Evolutionary conservation across 2,888 invertebrate species (phyloP), one percentile per base, ranked within the genome.

Genomic region (Leptura quadrifasciata): DNA sequence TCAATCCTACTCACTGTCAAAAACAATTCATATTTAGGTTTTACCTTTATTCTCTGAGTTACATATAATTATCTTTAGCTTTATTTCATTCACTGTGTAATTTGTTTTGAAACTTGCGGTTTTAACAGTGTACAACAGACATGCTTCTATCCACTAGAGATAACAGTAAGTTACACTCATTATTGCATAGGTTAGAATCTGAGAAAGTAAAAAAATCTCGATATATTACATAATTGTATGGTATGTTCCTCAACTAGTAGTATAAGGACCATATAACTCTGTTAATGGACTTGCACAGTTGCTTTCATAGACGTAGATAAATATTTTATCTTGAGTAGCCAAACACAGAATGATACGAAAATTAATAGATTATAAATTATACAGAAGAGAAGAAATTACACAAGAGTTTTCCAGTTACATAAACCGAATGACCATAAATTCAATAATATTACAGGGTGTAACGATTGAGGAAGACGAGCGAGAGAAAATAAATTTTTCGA

Each of bases 161-260:
- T 60, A 60, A 60, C 60, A 60, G 60, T 60, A 60, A 60, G 60
- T 31, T 31, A 15, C n/a, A 27, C 27, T 31, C 60, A 60, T 60
- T 60, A 60, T 31, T 60, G 60, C 31, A 60, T 31, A 31, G 58
- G 58, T 10, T 47, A 47, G 47, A n/a, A 47, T 47, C 47, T 47
- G 58, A 27, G 17, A 18, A 24, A 60, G 60, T 60, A 60, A 60
- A 60, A 60, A 27, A 60, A 31, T 24, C 27, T 31, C 15, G 31
- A 60, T 60, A 17, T n/a, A 27, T 60, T 31, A 60, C 60, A 24
- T 60, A 60, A 60, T 60, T 27, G 27, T 60, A n/a, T 17, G 31
- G 47, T 47, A 47, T 47, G 47, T 47, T 60, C 27, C 15, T 24
- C 17, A 60, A 15, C 47, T 6, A 47, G 47, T n/a, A 47, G n/a